Evolutionary conservation across 2,113 vertebrate species (phyloP).

Genomic region (Lanius ludovicianus): DNA sequence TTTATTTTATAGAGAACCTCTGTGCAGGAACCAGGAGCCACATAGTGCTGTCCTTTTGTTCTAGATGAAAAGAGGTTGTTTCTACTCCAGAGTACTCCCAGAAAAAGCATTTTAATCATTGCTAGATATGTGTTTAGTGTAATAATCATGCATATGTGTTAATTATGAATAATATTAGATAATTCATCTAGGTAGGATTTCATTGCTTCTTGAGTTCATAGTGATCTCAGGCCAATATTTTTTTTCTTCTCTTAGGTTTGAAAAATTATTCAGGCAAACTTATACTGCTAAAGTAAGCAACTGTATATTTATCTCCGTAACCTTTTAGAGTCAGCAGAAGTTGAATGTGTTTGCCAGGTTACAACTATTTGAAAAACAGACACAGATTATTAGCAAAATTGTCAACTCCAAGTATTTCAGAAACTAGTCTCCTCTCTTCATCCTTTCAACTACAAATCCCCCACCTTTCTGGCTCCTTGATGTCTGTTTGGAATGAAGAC

Average conservation of each 20-base stretch:
- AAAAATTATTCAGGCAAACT: neutral
- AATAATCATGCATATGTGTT: neutral
- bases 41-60: neutral
- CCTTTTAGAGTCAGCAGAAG: slow-evolving; percentile 19
- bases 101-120: neutral
- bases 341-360: neutral
- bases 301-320: neutral
- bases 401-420: slow-evolving; percentile 18
- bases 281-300: neutral
- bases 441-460: neutral
- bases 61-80: neutral
- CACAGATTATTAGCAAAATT: neutral
- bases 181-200: neutral
- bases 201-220: neutral
- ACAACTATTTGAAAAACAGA: neutral
- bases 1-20: neutral
- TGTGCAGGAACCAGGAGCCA: neutral
- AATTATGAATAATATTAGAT: neutral
- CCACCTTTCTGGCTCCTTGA: slow-evolving; percentile 23
- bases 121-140: neutral
- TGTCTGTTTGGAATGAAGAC: neutral
- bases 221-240: neutral
- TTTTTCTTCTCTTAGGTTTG: neutral
- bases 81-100: neutral
- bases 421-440: neutral